Conservation (phyloP, 2,797 vertebrate species). For the Sebastes nivosus region DNA sequence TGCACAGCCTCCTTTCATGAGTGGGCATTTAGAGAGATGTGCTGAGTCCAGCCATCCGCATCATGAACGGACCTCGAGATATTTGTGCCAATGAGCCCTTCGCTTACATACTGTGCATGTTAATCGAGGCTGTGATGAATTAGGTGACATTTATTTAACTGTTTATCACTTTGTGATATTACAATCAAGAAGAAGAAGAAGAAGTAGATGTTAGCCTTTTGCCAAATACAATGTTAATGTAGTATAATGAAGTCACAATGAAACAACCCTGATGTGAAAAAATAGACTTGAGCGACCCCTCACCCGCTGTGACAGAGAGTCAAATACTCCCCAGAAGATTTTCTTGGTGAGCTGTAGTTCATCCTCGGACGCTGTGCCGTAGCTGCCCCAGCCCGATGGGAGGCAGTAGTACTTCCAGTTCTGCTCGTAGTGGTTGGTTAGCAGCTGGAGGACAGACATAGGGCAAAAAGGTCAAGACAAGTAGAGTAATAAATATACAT, state of each 20-base stretch:
- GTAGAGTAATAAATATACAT: neutral
- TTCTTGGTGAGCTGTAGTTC: slow-evolving; percentile 97
- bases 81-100: neutral
- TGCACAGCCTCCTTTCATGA: slow-evolving; percentile 43
- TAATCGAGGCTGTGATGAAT: slow-evolving; percentile 28
- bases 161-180: neutral
- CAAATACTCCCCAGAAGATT: slow-evolving; percentile 99
- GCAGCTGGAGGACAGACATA: slow-evolving; percentile 82
- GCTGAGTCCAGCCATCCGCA: slow-evolving; percentile 58
- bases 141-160: neutral
- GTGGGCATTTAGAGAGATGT: slow-evolving; percentile 74
- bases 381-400: slow-evolving; percentile 93
- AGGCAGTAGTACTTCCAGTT: slow-evolving; percentile 99
- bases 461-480: slow-evolving; percentile 9
- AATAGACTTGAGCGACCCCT: neutral
- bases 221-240: neutral
- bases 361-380: slow-evolving; percentile 93
- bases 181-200: neutral
- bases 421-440: slow-evolving; percentile 97
- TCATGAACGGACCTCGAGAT: slow-evolving; percentile 23
- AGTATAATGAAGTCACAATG: neutral
- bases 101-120: slow-evolving; percentile 3
- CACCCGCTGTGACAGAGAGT: slow-evolving; percentile 98
- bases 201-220: neutral
- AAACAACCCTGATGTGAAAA: neutral